These are phyloP conservation scores for Noctilio leporinus DNA, from an alignment of 2,113 vertebrate species.

Conservation along the genomic window DNA sequence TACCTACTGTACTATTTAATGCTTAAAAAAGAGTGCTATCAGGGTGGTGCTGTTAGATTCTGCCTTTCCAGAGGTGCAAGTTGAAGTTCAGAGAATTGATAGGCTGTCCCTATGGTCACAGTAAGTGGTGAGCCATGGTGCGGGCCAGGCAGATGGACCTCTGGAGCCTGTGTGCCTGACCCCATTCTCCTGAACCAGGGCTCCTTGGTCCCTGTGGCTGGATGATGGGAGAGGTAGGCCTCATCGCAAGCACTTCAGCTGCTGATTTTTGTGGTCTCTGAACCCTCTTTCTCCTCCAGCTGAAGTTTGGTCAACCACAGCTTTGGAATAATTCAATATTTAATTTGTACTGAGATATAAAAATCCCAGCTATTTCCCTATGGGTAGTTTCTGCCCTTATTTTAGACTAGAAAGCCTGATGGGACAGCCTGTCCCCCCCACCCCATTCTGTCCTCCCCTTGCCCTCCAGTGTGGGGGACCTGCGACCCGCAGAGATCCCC, in stretches of 20 bases:
- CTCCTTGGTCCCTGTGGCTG: rapidly evolving
- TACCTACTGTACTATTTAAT: not conserved
- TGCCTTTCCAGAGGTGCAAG: not conserved
- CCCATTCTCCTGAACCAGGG: not conserved
- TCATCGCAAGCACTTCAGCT: not conserved
- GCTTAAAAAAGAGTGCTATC: rapidly evolving
- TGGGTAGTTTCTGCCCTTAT: not conserved
- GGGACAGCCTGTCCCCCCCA: no score
- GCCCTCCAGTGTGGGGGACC: no score
- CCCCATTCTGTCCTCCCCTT: not conserved
- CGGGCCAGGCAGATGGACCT: not conserved
- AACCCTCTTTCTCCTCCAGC: not conserved
- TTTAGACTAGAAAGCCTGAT: not conserved
- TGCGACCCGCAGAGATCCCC: no score
- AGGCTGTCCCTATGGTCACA: not conserved
- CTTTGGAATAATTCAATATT: not conserved
- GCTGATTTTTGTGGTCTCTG: not conserved
- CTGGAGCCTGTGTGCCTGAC: not conserved
- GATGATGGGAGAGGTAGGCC: not conserved
- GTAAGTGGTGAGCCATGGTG: not conserved
- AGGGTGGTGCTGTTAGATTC: not conserved
- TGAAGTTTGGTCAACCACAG: not conserved
- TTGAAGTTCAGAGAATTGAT: not conserved
- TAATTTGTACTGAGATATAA: not conserved
- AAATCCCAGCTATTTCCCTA: not conserved